These are phyloP conservation scores for Pyrgus malvae DNA, from an alignment of 2,888 invertebrate species.

Conservation along the genomic window DNA sequence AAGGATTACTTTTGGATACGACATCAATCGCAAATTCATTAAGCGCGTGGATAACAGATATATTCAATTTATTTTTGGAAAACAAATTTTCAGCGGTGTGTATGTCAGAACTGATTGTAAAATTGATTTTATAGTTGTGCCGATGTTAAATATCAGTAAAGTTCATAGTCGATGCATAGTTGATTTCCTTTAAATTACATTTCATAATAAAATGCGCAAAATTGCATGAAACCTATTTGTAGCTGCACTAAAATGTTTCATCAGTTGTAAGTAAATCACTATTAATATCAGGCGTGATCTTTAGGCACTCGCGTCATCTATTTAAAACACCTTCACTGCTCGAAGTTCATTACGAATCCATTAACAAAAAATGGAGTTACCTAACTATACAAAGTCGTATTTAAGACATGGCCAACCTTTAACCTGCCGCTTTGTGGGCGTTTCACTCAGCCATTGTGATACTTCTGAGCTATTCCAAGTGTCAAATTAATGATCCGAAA, in stretches of 20 bases:
- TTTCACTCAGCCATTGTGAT: constrained; percentile 59
- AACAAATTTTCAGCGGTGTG: constrained; percentile 3
- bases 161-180: not conserved
- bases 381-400: constrained; percentile 48
- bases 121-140: constrained; percentile 9
- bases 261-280: constrained; percentile 3
- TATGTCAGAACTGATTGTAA: constrained; percentile 9
- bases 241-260: not conserved
- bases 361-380: constrained; percentile 66
- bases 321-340: constrained; percentile 36
- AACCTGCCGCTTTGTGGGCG: constrained; percentile 71
- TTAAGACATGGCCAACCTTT: constrained; percentile 67
- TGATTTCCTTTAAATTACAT: not conserved
- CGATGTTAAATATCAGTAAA: not conserved
- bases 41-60: constrained; percentile 22
- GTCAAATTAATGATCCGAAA: constrained; percentile 78
- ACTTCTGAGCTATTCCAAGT: constrained; percentile 65
- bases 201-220: not conserved
- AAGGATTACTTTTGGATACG: constrained; percentile 30
- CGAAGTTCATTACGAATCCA: constrained; percentile 62
- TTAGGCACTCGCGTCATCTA: constrained; percentile 31
- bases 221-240: not conserved
- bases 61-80: constrained; percentile 24
- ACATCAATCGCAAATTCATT: constrained; percentile 26
- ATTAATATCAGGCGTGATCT: constrained; percentile 12